phyloP scores from a whole-genome alignment of 2,888 invertebrate genomes.

The Chymomyza procnemis region DNA sequence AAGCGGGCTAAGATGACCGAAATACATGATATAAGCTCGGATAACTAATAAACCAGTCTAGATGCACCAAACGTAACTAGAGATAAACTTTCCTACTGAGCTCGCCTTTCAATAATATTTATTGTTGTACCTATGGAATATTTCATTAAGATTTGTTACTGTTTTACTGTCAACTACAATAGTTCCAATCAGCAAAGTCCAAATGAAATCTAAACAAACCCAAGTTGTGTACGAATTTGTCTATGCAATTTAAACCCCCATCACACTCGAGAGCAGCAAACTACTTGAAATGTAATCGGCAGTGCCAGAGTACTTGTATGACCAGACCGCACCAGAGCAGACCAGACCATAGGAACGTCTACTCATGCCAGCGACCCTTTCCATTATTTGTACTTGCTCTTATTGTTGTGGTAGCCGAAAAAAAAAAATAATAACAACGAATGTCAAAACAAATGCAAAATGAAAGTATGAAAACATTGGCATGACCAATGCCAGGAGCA shows the following conservation, averaged over 20 bases:
- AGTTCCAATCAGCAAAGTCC: constrained; percentile 62
- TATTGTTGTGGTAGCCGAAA: constrained; percentile 16
- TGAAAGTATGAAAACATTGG: constrained; percentile 47
- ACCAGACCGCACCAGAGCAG: constrained; percentile 40
- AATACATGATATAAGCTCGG: too few relatives aligned
- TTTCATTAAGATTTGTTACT: neutral
- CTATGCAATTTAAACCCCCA: constrained; percentile 46
- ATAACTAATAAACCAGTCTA: too few relatives aligned
- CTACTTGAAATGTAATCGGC: constrained; percentile 70
- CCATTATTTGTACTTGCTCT: constrained; percentile 58
- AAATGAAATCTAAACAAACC: constrained; percentile 68
- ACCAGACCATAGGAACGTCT: constrained; percentile 3
- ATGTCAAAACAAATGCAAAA: constrained; percentile 68
- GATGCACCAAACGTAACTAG: too few relatives aligned
- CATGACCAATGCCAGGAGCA: constrained; percentile 24
- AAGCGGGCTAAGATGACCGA: too few relatives aligned
- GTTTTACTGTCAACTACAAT: neutral
- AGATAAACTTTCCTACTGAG: too few relatives aligned
- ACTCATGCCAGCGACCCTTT: constrained; percentile 48
- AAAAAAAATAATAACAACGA: constrained; percentile 54
- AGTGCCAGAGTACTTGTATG: constrained; percentile 69
- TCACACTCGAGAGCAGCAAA: neutral
- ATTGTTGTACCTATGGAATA: neutral
- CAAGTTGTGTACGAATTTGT: constrained; percentile 53
- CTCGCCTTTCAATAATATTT: neutral